A percentile compares a stretch with the other conserved stretches of the same genome.
These are phyloP conservation scores for Picathartes gymnocephalus DNA, from an alignment of 2,113 vertebrate species.

Conservation along the genomic window DNA sequence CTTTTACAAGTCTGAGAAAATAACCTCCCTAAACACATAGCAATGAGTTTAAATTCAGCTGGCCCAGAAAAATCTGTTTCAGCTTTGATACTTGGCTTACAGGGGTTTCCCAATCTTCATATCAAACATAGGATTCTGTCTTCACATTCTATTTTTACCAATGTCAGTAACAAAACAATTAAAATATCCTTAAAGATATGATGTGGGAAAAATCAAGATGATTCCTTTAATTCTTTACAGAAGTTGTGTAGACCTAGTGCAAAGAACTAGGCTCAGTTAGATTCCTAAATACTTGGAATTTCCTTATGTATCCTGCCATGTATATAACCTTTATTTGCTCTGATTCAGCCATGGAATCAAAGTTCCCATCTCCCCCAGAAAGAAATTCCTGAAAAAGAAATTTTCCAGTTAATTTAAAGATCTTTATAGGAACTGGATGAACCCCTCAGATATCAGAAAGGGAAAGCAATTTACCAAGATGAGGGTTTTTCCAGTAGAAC, in stretches of 20 bases:
- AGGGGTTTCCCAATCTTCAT: neutral
- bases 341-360: neutral
- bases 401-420: neutral
- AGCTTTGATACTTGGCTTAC: neutral
- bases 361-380: neutral
- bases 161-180: neutral
- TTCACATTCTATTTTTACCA: neutral
- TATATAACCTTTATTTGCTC: neutral
- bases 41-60: neutral
- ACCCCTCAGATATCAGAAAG: neutral
- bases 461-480: neutral
- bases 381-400: neutral
- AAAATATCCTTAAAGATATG: neutral
- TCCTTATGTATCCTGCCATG: neutral
- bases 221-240: neutral
- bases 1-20: neutral
- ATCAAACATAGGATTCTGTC: neutral
- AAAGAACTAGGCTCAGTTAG: neutral
- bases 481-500: neutral
- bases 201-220: neutral
- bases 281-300: neutral
- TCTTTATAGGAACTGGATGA: neutral
- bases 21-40: neutral
- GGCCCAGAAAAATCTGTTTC: slow-evolving; percentile 29
- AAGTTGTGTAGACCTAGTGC: neutral